Conservation (phyloP, 92 coral and sea anemone species). For the Pocillopora meandrina region DNA sequence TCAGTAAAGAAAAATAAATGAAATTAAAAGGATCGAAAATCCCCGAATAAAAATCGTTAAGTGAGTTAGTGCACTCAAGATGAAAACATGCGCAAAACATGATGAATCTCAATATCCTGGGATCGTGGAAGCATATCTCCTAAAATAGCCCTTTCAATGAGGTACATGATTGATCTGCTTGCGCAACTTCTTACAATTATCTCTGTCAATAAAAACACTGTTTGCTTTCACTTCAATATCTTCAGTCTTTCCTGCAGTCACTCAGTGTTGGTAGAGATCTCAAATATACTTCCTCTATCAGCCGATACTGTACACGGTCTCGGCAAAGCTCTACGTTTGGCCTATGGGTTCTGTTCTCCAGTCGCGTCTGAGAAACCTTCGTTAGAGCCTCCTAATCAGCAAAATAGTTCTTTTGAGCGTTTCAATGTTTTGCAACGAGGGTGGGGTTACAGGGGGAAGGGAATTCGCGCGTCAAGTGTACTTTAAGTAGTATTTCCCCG, state of each 20-base stretch:
- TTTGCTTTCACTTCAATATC: conserved; percentile 93
- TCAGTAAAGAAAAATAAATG: no score
- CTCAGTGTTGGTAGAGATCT: conserved; percentile 82
- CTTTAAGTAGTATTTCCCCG: no score
- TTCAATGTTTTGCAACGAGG: conserved; percentile 89
- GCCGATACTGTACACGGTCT: conserved; percentile 94
- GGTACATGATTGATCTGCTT: conserved; percentile 91
- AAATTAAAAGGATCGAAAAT: no score
- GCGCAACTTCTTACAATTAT: conserved; percentile 92
- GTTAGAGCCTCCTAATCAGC: conserved; percentile 90
- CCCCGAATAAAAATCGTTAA: no score
- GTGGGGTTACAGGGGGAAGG: no score
- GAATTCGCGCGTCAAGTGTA: no score
- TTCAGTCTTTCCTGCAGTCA: conserved; percentile 77
- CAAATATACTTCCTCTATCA: conserved; percentile 85
- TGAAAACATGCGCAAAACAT: no score
- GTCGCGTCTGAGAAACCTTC: conserved; percentile 94
- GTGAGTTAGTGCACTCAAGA: no score
- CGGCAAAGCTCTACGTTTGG: conserved; percentile 98
- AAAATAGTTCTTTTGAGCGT: conserved; percentile 85
- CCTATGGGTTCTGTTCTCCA: conserved; percentile 89
- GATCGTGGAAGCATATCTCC: not conserved
- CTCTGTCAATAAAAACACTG: conserved; percentile 84
- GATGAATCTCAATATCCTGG: not conserved
- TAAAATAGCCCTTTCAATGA: conserved; percentile 43